Base-by-base conservation (phyloP, 1,140 invertebrate genomes). In the Drosophila arizonae region DNA sequence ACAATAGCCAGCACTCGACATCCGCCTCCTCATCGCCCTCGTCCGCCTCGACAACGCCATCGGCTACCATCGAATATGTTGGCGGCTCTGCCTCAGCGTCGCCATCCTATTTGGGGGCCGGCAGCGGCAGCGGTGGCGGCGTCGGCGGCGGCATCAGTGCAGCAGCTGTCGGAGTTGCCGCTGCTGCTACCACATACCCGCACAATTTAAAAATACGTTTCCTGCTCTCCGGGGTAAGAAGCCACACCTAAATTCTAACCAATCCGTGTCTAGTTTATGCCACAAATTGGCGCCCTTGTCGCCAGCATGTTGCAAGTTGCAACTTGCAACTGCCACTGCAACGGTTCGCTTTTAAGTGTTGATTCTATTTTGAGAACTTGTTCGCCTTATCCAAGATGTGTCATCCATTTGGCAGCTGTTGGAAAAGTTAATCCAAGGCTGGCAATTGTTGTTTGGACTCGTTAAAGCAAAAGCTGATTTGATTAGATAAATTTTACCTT, bases 121-220 rank as follows among this genome's bases (percentile, higher is more conserved):
- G 57, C 39, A 71, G 72, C 1, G 70, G 72, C 17, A 8, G 36
- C 11, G 36, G 36, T 8, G 36, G 72, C 13, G 11, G 10, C 6
- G 36, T 10, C 36, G 36, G 67, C 43, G 10, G 70, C 55, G 8
- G 67, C 51, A 48, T 41, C 63, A 8, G 48, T 64, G 60, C 15
- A 46, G 43, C 15, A 46, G 50, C 57, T 15, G 75, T 55, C 48
- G 75, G 30, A 56, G 71, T 64, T 43, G 73, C 64, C 50, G 68
- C 77, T 46, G 82, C 90, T 30, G 79, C 90, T 26, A 85, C 87
- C 61, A 85, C 90, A 39, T 91, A 91, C 87, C 90, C 90, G 82
- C 90, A 91, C 79, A 91, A 91, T 81, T 90, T 91, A 77, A 91
- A 91, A 90, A 91, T 91, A 88, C 88, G 88, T 66, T 91, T 91